A percentile compares a stretch with the other conserved stretches of the same genome.
Conservation (phyloP, 2,888 invertebrate species). For the Panopea generosa region DNA sequence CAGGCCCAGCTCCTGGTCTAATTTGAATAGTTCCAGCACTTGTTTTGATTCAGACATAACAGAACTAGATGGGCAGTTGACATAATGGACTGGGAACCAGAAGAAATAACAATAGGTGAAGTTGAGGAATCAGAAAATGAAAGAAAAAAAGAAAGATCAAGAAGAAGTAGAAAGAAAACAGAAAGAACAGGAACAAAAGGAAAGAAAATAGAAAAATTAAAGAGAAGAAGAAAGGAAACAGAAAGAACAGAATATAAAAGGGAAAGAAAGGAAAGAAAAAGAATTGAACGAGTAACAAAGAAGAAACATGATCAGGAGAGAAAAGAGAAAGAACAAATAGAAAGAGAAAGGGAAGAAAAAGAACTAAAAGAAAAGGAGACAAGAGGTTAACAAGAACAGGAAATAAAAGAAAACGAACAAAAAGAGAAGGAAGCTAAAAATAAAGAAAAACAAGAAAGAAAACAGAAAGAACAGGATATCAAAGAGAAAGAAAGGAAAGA, state of each 20-base stretch:
- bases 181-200: slow-evolving; percentile 37
- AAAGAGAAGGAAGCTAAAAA: not conserved
- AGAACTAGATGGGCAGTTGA: not conserved
- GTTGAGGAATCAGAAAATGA: not conserved
- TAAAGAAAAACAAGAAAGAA: not conserved
- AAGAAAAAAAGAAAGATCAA: slow-evolving; percentile 7
- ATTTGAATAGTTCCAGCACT: not conserved
- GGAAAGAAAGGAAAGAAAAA: not conserved
- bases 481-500: not conserved
- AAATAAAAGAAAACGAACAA: not conserved
- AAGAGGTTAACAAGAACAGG: too few relatives aligned
- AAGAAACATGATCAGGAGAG: not conserved
- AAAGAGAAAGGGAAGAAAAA: too few relatives aligned
- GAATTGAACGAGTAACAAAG: not conserved
- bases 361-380: not conserved
- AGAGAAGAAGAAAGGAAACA: not conserved
- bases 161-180: slow-evolving; percentile 27
- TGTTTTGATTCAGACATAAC: not conserved
- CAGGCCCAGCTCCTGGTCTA: too few relatives aligned
- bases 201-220: slow-evolving; percentile 10
- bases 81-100: not conserved
- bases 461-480: not conserved
- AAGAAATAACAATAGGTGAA: not conserved
- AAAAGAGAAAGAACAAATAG: not conserved
- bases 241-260: not conserved